Conservation (phyloP, 2,113 vertebrate genomes). For the Amphilophus citrinellus region DNA sequence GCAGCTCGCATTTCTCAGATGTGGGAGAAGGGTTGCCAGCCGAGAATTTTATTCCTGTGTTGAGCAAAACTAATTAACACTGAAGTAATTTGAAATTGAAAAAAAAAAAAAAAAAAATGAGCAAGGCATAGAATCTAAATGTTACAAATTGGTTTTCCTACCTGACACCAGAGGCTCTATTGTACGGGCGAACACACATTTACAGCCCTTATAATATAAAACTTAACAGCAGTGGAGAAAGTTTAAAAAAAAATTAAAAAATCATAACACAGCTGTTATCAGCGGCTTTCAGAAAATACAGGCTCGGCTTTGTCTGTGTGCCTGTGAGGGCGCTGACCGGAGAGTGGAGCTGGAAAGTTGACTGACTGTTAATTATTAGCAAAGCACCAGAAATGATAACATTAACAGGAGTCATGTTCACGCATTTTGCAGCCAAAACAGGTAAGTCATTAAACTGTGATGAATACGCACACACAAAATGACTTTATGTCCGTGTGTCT, state of each 20-base stretch:
- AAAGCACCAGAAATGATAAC: not conserved
- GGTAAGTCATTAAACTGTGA: not conserved
- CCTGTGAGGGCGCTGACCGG: constrained; percentile 57
- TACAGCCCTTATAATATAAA: not conserved
- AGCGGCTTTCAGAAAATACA: not conserved
- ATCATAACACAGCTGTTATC: not conserved
- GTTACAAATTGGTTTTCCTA: constrained; percentile 10
- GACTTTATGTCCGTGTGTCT: not conserved
- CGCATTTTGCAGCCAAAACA: not conserved
- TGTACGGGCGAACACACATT: not conserved
- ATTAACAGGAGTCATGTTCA: not conserved
- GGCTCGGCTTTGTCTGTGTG: not conserved
- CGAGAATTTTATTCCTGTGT: not conserved
- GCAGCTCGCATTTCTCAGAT: constrained; percentile 56
- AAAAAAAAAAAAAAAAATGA: not conserved
- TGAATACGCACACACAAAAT: not conserved
- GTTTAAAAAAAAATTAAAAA: not conserved
- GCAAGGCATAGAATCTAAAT: not conserved
- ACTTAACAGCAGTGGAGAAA: not conserved
- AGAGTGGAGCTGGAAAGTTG: not conserved
- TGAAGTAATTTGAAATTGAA: not conserved
- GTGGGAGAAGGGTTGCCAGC: not conserved
- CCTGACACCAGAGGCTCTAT: constrained; percentile 20
- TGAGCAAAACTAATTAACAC: not conserved
- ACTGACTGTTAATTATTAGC: constrained; percentile 70